A percentile compares a stretch with the other conserved stretches of the same genome.
phyloP scores from a whole-genome alignment of 2,113 vertebrate species.

The Dromas ardeola region DNA sequence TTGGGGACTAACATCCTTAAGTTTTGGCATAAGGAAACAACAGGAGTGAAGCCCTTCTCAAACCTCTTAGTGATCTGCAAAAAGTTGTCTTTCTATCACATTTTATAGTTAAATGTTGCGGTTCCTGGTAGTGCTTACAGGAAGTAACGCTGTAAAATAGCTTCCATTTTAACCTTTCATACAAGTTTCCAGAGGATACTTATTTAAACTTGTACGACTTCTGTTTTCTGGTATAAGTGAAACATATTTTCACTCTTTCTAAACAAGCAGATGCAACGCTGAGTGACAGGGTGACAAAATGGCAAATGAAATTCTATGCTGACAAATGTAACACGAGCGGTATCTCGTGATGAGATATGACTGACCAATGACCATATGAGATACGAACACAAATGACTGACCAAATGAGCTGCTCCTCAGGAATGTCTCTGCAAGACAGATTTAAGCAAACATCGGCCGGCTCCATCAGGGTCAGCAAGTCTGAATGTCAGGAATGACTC shows the following conservation, averaged over 20 bases:
- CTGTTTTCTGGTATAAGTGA: not conserved
- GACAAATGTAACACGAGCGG: not conserved
- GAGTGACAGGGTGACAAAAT: not conserved
- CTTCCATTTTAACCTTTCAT: not conserved
- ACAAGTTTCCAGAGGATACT: not conserved
- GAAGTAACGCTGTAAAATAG: not conserved
- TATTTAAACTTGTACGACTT: not conserved
- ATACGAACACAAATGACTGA: not conserved
- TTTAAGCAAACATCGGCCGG: not conserved
- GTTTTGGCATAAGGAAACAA: not conserved
- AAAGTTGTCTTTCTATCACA: not conserved
- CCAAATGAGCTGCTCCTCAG: not conserved
- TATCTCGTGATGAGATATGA: not conserved
- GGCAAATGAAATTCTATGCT: not conserved
- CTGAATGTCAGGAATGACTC: not conserved
- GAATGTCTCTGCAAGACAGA: not conserved
- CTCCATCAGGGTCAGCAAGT: not conserved
- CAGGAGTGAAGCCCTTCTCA: not conserved
- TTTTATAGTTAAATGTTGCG: not conserved
- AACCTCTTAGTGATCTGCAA: not conserved
- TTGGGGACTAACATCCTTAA: not conserved
- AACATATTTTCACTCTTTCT: not conserved
- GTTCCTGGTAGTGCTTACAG: not conserved
- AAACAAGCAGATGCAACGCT: not conserved
- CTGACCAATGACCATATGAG: no score